Conservation (phyloP, 92 coral and sea anemone species). For the Zoanthus sociatus region DNA sequence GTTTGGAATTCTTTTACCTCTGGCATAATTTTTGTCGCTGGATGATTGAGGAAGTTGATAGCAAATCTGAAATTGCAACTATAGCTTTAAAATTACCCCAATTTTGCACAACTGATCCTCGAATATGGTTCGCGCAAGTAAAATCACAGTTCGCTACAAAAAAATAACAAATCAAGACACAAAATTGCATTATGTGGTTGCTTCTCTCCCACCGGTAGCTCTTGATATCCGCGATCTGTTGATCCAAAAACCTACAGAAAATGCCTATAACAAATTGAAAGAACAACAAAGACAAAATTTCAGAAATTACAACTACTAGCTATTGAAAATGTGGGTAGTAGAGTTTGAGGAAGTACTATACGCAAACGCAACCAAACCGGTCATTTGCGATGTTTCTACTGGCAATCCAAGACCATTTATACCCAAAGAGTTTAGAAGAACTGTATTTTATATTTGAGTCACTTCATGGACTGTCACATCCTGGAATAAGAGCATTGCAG, state of each 20-base stretch:
- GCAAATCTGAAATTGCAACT: not conserved
- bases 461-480: conserved; percentile 13
- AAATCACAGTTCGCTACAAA: not conserved
- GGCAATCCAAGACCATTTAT: not conserved
- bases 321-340: not conserved
- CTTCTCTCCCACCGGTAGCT: not conserved
- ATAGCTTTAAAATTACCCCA: not conserved
- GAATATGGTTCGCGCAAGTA: not conserved
- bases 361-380: not conserved
- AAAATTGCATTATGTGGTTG: not conserved
- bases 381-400: not conserved
- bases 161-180: not conserved
- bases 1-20: no score
- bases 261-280: no score
- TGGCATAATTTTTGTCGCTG: no score
- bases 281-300: no score
- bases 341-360: conserved; percentile 3
- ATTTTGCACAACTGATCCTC: not conserved
- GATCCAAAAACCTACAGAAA: no score
- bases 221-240: no score
- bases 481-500: conserved; percentile 1
- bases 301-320: no score
- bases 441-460: not conserved
- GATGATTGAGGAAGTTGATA: no score
- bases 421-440: not conserved